These are phyloP conservation scores for Oreortyx pictus DNA, from an alignment of 2,797 vertebrate genomes.

Conservation along the genomic window DNA sequence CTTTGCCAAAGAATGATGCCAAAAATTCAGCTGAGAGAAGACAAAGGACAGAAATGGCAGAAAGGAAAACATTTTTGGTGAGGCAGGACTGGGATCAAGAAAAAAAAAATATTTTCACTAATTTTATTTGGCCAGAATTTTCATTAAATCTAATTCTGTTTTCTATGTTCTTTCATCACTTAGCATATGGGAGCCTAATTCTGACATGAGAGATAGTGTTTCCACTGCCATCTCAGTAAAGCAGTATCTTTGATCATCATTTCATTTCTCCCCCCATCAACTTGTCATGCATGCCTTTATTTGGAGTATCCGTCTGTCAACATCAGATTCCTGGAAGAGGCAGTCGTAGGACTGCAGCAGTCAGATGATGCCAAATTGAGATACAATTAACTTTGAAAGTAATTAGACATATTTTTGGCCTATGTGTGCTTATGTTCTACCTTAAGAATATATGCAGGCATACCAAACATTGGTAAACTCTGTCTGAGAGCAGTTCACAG, in stretches of 20 bases:
- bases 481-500: background rate
- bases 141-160: slow-evolving; percentile 25
- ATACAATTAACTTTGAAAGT: background rate
- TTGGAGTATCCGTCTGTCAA: slow-evolving; percentile 49
- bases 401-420: background rate
- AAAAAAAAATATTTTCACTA: background rate
- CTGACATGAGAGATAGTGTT: slow-evolving; percentile 54
- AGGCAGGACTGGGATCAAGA: background rate
- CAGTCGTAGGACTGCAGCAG: background rate
- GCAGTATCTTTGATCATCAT: slow-evolving; percentile 51
- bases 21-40: background rate
- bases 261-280: background rate
- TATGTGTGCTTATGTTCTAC: background rate
- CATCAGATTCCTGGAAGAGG: slow-evolving; percentile 29
- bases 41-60: background rate
- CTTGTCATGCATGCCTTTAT: slow-evolving; percentile 4
- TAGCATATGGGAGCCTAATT: slow-evolving; percentile 49
- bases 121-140: background rate
- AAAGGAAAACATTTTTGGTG: background rate
- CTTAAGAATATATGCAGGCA: background rate
- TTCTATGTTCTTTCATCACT: slow-evolving; percentile 47
- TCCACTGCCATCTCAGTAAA: slow-evolving; percentile 45
- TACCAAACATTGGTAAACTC: background rate
- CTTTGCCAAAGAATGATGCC: background rate
- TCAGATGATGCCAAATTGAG: background rate